Base-by-base conservation (phyloP, 2,888 invertebrate genomes). In the Hyles lineata region DNA sequence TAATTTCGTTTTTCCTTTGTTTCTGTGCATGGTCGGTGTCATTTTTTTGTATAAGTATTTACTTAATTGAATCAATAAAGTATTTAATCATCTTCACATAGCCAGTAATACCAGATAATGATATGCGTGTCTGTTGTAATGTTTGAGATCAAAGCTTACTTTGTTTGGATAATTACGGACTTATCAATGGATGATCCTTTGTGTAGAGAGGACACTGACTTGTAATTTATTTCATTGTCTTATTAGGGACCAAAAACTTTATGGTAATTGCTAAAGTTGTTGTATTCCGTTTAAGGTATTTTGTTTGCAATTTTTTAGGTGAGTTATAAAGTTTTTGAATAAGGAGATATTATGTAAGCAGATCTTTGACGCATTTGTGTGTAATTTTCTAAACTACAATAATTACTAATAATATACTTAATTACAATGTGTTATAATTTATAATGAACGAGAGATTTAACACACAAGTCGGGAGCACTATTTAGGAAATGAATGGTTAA, bases 141-240 rank as follows among this genome's bases (percentile, higher is more conserved):
- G 43, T 7, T 55, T 9, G 19, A 8, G 35, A 43, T 71, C 59
- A 71, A 71, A 60, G 71, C 71, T 23, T 43, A 60, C 60, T 71
- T 71, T 71, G 60, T 71, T 59, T 59, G 23, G 23, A 67, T 63
- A 11, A 11, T n/a, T 55, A 67, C 17, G 35, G 9, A 35, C 71
- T 60, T 60, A 71, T 71, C 71, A 43, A 71, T 71, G 21, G 71
- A 35, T 60, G 43, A 71, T 71, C 59, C 71, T 43, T 60, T 43
- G 59, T 67, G 59, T 17, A 0, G 43, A 71, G 35, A 71, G 71
- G 71, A 60, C 71, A 71, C 60, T 71, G 71, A 71, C 71, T 71
- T 59, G 60, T 35, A 60, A 67, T 43, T n/a, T 15, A n/a, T n/a
- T 17, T 23, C 17, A 11, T 67, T 23, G 32, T 50, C 0, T 73